Evolutionary conservation across 1,140 invertebrate species (phyloP).

Genomic region (Lepidotrigona ventralis): DNA sequence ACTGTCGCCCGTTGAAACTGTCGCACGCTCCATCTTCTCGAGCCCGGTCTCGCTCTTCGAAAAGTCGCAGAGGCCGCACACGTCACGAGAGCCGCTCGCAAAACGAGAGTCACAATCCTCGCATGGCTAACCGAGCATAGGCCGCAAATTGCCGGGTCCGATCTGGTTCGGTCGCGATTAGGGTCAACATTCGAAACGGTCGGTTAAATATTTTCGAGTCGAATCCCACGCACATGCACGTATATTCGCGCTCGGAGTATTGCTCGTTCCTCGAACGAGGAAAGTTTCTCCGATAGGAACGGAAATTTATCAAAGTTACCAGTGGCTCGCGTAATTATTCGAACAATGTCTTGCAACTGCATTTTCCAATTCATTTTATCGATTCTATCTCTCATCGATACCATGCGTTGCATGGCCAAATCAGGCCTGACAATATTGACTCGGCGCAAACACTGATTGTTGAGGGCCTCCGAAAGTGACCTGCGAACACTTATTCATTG

Average conservation of each 20-base stretch:
- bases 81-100: neutral
- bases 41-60: neutral
- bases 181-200: conserved; percentile 16
- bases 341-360: too few species aligned
- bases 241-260: neutral
- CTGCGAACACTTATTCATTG: too few species aligned
- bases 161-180: neutral
- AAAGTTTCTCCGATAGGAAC: too few species aligned
- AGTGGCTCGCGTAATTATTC: too few species aligned
- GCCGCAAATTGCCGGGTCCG: neutral
- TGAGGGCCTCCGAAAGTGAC: too few species aligned
- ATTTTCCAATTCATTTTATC: too few species aligned
- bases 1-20: conserved; percentile 21
- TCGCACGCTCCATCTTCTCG: conserved; percentile 22
- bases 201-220: conserved; percentile 1
- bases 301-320: too few species aligned
- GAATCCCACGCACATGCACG: neutral
- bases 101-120: neutral
- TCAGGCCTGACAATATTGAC: too few species aligned
- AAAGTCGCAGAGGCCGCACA: neutral
- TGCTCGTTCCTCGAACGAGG: neutral
- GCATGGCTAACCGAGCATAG: conserved; percentile 19
- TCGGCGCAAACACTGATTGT: too few species aligned
- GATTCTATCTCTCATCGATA: too few species aligned
- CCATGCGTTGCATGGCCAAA: too few species aligned